Evolutionary conservation across 2,113 vertebrate genomes (phyloP).

Genomic region (Emydocephalus ijimae): DNA sequence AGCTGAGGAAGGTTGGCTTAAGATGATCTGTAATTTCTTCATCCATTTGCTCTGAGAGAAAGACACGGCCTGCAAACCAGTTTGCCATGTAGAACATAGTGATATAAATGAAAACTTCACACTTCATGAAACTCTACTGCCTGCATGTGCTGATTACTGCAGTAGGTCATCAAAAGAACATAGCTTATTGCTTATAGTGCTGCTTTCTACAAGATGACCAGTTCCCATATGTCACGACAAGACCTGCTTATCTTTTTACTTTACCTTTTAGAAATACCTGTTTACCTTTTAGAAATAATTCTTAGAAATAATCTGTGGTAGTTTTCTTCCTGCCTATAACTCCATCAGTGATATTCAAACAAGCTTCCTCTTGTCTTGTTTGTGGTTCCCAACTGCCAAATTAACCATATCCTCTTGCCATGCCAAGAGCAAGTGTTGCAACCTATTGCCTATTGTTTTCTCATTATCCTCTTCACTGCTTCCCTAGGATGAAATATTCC

Average conservation of each 20-base stretch:
- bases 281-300: background rate
- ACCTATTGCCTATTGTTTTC: constrained; percentile 5
- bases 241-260: background rate
- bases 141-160: background rate
- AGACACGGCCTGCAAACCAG: background rate
- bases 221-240: background rate
- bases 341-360: background rate
- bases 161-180: background rate
- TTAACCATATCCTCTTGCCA: background rate
- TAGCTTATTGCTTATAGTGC: background rate
- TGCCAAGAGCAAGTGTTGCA: background rate
- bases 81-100: background rate
- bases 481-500: background rate
- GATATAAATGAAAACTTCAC: background rate
- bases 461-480: background rate
- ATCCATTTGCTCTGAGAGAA: too few relatives aligned
- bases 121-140: background rate
- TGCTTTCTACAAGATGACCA: background rate
- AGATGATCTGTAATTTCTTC: background rate
- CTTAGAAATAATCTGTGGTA: background rate
- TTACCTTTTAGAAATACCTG: background rate
- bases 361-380: background rate
- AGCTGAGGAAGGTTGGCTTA: background rate
- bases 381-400: background rate
- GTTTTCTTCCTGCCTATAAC: background rate